Evolutionary conservation across 2,797 vertebrate species (phyloP), one percentile per base, ranked within the genome.

Genomic region (Oophaga sylvatica): DNA sequence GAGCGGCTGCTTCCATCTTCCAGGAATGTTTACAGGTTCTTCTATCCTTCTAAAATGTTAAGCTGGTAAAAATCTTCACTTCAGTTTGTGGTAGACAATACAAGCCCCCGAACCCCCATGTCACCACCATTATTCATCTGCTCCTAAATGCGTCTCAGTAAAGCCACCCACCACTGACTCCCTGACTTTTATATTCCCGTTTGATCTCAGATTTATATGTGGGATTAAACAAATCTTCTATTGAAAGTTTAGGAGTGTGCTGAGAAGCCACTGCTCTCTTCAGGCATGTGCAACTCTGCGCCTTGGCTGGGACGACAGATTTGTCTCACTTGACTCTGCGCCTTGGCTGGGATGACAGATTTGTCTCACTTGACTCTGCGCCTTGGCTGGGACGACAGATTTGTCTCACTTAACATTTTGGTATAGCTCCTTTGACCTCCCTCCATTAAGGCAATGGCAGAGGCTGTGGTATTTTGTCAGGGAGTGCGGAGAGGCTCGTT

Each of bases 31-130:
- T 91, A 90, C 91, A 92, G 88, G 87, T 89, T 90, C 20, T 19
- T 59, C 91, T 93, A 92, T 93, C 93, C 93, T 93, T 87, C 91
- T 91, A 80, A 81, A 91, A 92, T 92, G 91, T 89, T 93, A 90
- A 87, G 45, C 67, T 81, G 63, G 15, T 70, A 68, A 86, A 41
- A 80, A 41, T 71, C 56, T 90, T 80, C 77, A 86, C 71, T 80
- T 22, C 48, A 20, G 57, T 87, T 31, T 81, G 17, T 62, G 22
- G 31, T 6, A 17, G 57, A 84, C 20, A n/a, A 60, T 41, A 12
- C 31, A 15, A n/a, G 10, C 48, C 68, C 62, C 70, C 20, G 19
- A 45, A 26, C 73, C n/a, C 17, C 62, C 59, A 41, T 22, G 3
- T 3, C 65, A 20, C 15, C 68, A 5, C 53, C 81, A 41, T 53